Evolutionary conservation across 2,113 vertebrate species (phyloP).

Genomic region (Malaclemys terrapin): DNA sequence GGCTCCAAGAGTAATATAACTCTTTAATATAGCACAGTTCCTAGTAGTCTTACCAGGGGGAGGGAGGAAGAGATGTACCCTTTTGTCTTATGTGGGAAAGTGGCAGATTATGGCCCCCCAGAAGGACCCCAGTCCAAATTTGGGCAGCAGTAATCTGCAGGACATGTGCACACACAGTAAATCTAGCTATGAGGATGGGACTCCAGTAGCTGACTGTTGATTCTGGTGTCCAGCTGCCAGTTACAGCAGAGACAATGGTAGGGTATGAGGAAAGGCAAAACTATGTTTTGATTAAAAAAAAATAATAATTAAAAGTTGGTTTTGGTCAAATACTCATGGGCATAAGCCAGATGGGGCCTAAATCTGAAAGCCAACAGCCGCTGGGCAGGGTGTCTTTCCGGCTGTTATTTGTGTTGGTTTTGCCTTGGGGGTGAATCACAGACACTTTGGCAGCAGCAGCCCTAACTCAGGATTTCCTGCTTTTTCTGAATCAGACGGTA

Average conservation of each 20-base stretch:
- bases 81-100: neutral
- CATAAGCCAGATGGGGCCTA: neutral
- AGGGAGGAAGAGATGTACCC: too few relatives aligned
- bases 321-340: neutral
- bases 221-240: neutral
- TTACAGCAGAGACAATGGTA: neutral
- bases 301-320: neutral
- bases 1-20: neutral
- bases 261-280: neutral
- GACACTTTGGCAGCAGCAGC: neutral
- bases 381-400: neutral
- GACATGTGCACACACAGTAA: neutral
- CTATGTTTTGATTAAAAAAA: neutral
- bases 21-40: neutral
- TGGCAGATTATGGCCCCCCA: neutral
- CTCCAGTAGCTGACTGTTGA: neutral
- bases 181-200: neutral
- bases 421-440: constrained; percentile 39
- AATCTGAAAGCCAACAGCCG: neutral
- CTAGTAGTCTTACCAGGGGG: neutral
- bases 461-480: constrained; percentile 64
- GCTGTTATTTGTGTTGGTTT: neutral
- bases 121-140: neutral
- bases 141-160: neutral
- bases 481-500: constrained; percentile 40